phyloP scores from a whole-genome alignment of 2,797 vertebrate species.

The Gambelia wislizenii region DNA sequence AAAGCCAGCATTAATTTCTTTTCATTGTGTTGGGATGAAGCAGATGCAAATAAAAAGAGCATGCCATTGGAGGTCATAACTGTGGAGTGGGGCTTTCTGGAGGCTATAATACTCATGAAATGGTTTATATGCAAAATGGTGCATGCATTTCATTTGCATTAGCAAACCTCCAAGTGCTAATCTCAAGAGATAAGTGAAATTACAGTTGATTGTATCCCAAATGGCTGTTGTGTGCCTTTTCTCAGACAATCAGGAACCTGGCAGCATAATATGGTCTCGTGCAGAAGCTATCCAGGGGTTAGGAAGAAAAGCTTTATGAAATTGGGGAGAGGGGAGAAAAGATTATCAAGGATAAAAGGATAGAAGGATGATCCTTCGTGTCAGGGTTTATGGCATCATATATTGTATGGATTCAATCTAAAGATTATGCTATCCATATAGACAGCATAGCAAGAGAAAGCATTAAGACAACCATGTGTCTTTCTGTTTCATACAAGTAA shows the following conservation, averaged over 20 bases:
- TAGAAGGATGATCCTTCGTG: constrained; percentile 57
- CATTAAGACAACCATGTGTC: not conserved
- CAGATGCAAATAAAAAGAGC: constrained; percentile 55
- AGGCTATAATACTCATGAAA: constrained; percentile 18
- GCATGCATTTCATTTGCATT: constrained; percentile 43
- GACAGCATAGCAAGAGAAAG: not conserved
- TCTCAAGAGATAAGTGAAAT: constrained; percentile 17
- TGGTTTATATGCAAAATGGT: constrained; percentile 44
- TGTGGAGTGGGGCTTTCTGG: constrained; percentile 43
- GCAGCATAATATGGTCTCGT: constrained; percentile 1
- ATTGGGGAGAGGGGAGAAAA: constrained; percentile 25
- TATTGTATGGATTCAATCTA: constrained; percentile 37
- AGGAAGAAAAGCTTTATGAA: constrained; percentile 61
- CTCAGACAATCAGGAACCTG: not conserved
- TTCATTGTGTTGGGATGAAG: constrained; percentile 45
- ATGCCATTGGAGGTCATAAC: constrained; percentile 41
- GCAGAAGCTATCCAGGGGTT: constrained; percentile 22
- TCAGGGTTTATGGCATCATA: constrained; percentile 47
- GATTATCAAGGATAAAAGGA: constrained; percentile 68
- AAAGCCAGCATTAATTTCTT: constrained; percentile 49
- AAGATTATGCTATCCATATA: constrained; percentile 42
- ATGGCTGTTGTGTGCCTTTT: not conserved
- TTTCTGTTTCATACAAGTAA: not conserved
- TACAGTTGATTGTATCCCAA: constrained; percentile 40
- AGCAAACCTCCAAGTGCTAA: constrained; percentile 26